These are phyloP conservation scores for Mesoclemmys tuberculata DNA, from an alignment of 2,113 vertebrate species.

Conservation along the genomic window DNA sequence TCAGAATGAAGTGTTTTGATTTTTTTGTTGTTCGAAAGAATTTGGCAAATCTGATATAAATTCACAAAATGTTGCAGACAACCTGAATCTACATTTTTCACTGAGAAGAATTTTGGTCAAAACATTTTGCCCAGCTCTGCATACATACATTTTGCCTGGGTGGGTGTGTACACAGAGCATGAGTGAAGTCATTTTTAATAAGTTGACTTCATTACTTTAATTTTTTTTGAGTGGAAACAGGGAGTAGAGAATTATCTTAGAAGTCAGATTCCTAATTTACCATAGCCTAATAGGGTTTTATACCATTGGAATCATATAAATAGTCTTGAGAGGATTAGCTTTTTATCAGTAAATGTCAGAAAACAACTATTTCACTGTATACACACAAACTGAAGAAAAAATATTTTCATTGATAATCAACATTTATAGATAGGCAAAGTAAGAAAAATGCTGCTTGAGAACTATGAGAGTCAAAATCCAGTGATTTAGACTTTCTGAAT, in stretches of 20 bases:
- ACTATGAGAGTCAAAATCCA: background rate
- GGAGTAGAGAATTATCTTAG: background rate
- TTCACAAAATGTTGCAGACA: background rate
- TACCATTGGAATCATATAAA: background rate
- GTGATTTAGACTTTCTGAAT: background rate
- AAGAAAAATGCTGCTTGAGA: background rate
- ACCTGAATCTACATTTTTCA: background rate
- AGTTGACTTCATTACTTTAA: background rate
- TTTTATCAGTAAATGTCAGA: background rate
- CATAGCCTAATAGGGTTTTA: background rate
- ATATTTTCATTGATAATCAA: background rate
- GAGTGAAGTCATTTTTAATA: background rate
- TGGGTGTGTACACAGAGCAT: background rate
- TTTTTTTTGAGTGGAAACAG: background rate
- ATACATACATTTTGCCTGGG: background rate
- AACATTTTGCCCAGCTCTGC: background rate
- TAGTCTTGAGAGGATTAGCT: background rate
- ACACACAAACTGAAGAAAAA: background rate
- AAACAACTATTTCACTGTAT: background rate
- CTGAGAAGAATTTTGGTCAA: background rate
- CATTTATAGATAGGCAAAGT: background rate
- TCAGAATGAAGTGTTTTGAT: background rate
- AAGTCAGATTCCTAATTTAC: background rate
- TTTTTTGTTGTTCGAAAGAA: background rate
- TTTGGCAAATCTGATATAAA: background rate